Evolutionary conservation across 2,113 vertebrate genomes (phyloP), one percentile per base, ranked within the genome.

Genomic region (Synchiropus splendidus): DNA sequence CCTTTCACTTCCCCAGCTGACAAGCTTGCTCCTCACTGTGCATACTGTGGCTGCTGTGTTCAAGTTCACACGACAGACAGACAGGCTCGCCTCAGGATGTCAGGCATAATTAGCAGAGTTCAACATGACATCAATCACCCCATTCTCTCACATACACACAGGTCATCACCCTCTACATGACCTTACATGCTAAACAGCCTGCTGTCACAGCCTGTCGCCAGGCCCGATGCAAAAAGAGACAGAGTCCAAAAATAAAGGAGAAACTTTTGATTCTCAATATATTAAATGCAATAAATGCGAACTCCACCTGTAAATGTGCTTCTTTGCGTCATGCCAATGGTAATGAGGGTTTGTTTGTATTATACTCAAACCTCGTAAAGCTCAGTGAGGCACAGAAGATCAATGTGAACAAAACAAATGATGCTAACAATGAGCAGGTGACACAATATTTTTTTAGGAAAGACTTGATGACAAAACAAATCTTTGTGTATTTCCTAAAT

Each of bases 101-200:
- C 67, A 34, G 57, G 48, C 68, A 74, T 78, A 80, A 74, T 78
- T 76, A 75, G 69, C 51, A 5, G 38, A 48, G 63, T 60, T 64
- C 57, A 71, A 63, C 37, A 49, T 31, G 51, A 66, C 72, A 78
- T 81, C 70, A 68, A 74, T 77, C 79, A 76, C 51, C 54, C 37
- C 36, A 2, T 27, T 27, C 52, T 42, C 51, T 42, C 45, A n/a
- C 58, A 38, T 45, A 43, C 16, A 2, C 18, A 21, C 40, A 45
- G 78, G 73, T 74, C 70, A 58, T 40, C 65, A 58, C 68, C 64
- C 68, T 64, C 49, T 35, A 30, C 51, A 32, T 17, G 70, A 78
- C 73, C 75, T 73, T 60, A 67, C 59, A 75, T 68, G 70, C 72
- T 78, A 72, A 80, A 70, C 68, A 63, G 78, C 11, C 53, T 33